These are phyloP conservation scores for Celastrina argiolus DNA, from an alignment of 2,888 invertebrate genomes.

Conservation along the genomic window DNA sequence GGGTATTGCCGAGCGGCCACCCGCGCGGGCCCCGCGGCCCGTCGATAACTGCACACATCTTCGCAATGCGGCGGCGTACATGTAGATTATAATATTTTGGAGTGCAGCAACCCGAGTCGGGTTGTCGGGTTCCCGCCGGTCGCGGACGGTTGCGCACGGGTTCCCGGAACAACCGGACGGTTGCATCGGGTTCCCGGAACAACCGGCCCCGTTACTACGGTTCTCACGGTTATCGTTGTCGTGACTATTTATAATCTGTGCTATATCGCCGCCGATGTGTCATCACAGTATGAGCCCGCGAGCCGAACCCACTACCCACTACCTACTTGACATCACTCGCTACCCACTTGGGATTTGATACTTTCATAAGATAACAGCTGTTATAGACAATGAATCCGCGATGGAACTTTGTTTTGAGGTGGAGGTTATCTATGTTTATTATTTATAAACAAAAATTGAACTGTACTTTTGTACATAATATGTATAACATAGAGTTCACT, in stretches of 20 bases:
- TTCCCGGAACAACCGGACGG: conserved; percentile 72
- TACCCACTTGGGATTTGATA: neutral
- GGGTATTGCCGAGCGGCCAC: conserved; percentile 41
- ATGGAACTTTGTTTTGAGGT: too few relatives aligned
- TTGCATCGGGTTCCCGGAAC: conserved; percentile 64
- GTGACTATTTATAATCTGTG: conserved; percentile 13
- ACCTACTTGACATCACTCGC: neutral
- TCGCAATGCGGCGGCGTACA: conserved; percentile 31
- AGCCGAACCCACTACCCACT: neutral
- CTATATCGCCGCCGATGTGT: neutral
- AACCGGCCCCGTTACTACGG: conserved; percentile 74
- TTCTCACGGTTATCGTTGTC: conserved; percentile 45
- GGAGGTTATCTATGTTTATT: too few relatives aligned
- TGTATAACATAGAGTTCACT: too few relatives aligned
- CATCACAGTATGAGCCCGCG: neutral
- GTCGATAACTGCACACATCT: conserved; percentile 64
- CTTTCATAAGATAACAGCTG: too few relatives aligned
- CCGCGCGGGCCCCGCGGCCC: conserved; percentile 55
- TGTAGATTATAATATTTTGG: conserved; percentile 23
- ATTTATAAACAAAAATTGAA: too few relatives aligned
- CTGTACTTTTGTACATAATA: too few relatives aligned
- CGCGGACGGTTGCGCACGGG: conserved; percentile 35
- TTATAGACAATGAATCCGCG: too few relatives aligned
- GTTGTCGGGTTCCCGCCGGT: conserved; percentile 46
- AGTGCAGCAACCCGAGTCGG: conserved; percentile 55